Percentiles rank a stretch among this genome's conserved stretches.
phyloP scores from a whole-genome alignment of 2,888 invertebrate genomes.

The Caenorhabditis zanzibari region DNA sequence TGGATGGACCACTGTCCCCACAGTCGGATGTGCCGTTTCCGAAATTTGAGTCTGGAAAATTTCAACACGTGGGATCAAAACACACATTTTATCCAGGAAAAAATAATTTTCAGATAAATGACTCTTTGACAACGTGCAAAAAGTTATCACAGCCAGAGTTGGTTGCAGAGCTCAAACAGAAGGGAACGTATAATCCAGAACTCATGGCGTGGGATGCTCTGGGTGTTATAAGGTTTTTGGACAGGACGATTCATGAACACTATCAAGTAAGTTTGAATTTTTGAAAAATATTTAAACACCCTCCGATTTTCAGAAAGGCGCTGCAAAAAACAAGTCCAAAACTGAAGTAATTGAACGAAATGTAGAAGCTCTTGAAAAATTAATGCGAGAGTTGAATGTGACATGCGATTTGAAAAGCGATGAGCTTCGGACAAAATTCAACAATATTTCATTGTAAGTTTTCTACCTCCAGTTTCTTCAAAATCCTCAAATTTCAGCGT shows the following conservation, averaged over 20 bases:
- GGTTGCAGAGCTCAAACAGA: conserved; percentile 71
- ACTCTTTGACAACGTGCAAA: conserved; percentile 64
- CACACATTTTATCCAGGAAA: neutral
- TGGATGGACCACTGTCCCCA: conserved; percentile 35
- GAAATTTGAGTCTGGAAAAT: conserved; percentile 65
- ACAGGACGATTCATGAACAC: conserved; percentile 80
- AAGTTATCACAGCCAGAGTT: conserved; percentile 69
- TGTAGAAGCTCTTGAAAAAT: conserved; percentile 81
- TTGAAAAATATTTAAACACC: neutral
- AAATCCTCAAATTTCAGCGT: conserved; percentile 41
- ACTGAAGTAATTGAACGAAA: conserved; percentile 80
- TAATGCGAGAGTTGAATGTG: conserved; percentile 81
- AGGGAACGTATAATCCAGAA: conserved; percentile 83
- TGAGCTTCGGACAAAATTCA: conserved; percentile 72
- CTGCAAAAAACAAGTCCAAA: conserved; percentile 51
- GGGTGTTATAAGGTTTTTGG: conserved; percentile 83
- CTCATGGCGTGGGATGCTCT: conserved; percentile 83
- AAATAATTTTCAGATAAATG: conserved; percentile 64
- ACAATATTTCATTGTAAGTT: conserved; percentile 79
- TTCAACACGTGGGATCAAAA: conserved; percentile 45
- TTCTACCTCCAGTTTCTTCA: neutral
- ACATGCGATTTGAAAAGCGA: conserved; percentile 80
- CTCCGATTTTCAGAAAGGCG: conserved; percentile 34
- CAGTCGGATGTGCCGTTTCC: conserved; percentile 31
- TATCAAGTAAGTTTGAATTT: conserved; percentile 77